These are phyloP conservation scores for Littorina saxatilis DNA, from an alignment of 1,140 invertebrate genomes.

Conservation along the genomic window DNA sequence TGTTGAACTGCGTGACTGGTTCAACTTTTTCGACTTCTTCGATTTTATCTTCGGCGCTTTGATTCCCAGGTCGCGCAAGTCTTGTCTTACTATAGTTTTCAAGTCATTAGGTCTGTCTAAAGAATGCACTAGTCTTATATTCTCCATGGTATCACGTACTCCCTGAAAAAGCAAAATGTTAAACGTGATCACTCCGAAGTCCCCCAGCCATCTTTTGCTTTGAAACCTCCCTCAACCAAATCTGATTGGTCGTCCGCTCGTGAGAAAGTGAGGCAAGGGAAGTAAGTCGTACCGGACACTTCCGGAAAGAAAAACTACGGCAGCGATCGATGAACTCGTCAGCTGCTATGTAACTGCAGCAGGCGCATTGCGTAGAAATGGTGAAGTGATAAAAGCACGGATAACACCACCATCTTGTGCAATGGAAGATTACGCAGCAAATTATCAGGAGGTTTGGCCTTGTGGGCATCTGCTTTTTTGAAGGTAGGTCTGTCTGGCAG, in stretches of 20 bases:
- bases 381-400: conserved; percentile 12
- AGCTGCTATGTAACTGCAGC: conserved; percentile 32
- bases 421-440: not conserved
- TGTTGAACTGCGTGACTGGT: conserved; percentile 33
- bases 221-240: conserved; percentile 39
- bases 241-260: conserved; percentile 42
- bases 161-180: too few relatives aligned
- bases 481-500: not conserved
- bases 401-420: not conserved
- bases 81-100: conserved; percentile 61
- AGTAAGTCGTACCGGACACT: not conserved
- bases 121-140: conserved; percentile 50
- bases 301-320: conserved; percentile 12
- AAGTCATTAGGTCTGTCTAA: conserved; percentile 63
- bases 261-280: conserved; percentile 10
- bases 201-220: conserved; percentile 37
- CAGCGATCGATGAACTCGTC: conserved; percentile 23
- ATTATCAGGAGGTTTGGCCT: not conserved
- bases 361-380: conserved; percentile 21
- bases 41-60: conserved; percentile 70
- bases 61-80: conserved; percentile 68
- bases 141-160: conserved; percentile 39
- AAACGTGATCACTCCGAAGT: not conserved
- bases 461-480: not conserved
- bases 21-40: conserved; percentile 62